Base-by-base conservation (phyloP, 2,888 invertebrate species). In the Schizotus pectinicornis region DNA sequence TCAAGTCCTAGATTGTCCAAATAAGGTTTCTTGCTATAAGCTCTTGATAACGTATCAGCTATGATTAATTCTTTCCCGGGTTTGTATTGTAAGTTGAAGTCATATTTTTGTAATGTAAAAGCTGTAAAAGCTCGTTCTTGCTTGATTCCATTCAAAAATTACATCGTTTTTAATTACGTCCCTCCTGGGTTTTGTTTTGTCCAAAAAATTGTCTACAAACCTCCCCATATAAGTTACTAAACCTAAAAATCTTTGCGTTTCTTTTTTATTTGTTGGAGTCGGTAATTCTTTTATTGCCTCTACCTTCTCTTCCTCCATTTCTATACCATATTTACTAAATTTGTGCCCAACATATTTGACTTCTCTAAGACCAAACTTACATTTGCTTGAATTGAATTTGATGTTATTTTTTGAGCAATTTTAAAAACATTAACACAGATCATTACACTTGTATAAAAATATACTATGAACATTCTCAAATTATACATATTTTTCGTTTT, bases 181-280 rank as follows among this genome's bases (percentile, higher is more conserved):
- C 45, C 56, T 52, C 3, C 62, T 35, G 1, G 56, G 43, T 33
- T 52, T 34, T 6, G 62, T 61, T 30, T 52, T 37, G 8, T 54
- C 38, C 11, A 62, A 65, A n/a, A 63, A 41, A 36, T 63, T 63
- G 13, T 57, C 37, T 13, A 65, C 47, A 55, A 62, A 65, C 52
- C 35, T 56, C 7, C 58, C 48, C 32, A 70, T 54, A 63, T 72
- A 71, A 22, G 67, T 72, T 2, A 68, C 60, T 35, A 73, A 48
- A 5, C 74, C 74, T 13, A 73, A 58, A 45, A 75, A 65, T 45
- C 64, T 59, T 49, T 70, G 64, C 1, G 73, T 36, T n/a, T 65
- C 64, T 58, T 66, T 64, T 51, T 67, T 67, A 42, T 62, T 66
- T 41, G 55, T 63, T 22, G 71, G 70, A 9, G 13, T 7, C 22